These are phyloP conservation scores for Peromyscus eremicus DNA, from an alignment of 2,797 vertebrate species.

Conservation along the genomic window DNA sequence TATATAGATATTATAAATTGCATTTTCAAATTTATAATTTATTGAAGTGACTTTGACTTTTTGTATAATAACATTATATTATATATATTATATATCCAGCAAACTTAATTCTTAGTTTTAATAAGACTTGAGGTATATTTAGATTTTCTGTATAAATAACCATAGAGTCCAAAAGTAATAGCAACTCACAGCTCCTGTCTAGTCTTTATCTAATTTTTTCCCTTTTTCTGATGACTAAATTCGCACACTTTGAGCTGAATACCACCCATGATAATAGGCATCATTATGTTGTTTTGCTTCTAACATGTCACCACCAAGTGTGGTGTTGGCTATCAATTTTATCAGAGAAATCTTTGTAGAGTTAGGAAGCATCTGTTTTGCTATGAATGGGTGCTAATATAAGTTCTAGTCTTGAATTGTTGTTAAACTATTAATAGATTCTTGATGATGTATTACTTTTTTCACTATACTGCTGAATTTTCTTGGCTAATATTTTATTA, in stretches of 20 bases:
- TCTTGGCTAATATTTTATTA: conserved; percentile 58
- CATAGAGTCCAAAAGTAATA: not conserved
- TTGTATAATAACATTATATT: not conserved
- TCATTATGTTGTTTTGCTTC: conserved; percentile 16
- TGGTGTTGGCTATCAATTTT: conserved; percentile 21
- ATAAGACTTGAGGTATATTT: conserved; percentile 26
- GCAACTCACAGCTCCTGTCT: not conserved
- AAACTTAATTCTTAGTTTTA: conserved; percentile 7
- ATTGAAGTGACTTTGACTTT: conserved; percentile 3
- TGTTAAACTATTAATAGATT: conserved; percentile 40
- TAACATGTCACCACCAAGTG: not conserved
- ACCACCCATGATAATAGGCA: not conserved
- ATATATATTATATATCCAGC: not conserved
- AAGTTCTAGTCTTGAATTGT: not conserved
- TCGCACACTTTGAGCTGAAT: not conserved
- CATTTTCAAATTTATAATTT: conserved; percentile 56
- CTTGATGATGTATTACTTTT: conserved; percentile 11
- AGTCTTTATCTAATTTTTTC: not conserved
- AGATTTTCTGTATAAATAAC: conserved; percentile 44
- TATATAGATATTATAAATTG: conserved; percentile 38
- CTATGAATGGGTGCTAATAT: not conserved
- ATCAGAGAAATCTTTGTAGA: conserved; percentile 34
- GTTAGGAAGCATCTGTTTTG: conserved; percentile 14
- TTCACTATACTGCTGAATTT: conserved; percentile 22
- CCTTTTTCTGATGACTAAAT: conserved; percentile 41